These are phyloP conservation scores for Coregonus ussuriensis DNA, from an alignment of 2,797 vertebrate genomes.

Conservation along the genomic window DNA sequence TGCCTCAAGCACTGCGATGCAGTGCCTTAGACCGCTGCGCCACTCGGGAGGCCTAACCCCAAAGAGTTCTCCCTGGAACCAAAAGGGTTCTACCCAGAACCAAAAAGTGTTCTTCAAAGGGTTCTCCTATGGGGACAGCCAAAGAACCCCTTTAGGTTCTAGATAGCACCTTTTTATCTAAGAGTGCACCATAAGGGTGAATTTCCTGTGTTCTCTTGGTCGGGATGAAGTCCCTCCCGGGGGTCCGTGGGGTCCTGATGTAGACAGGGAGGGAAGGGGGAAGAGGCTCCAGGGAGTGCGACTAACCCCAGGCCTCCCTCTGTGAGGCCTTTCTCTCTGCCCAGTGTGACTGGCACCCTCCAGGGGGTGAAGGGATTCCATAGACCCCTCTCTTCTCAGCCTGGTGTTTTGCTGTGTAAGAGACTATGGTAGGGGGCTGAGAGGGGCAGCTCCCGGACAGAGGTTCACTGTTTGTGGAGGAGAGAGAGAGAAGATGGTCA, in stretches of 20 bases:
- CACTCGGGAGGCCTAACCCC: too few relatives aligned
- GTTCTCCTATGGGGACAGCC: too few relatives aligned
- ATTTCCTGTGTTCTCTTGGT: slow-evolving; percentile 52
- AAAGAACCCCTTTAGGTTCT: too few relatives aligned
- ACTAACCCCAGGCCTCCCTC: slow-evolving; percentile 66
- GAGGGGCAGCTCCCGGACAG: slow-evolving; percentile 40
- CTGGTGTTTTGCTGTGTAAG: slow-evolving; percentile 80
- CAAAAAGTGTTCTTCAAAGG: too few relatives aligned
- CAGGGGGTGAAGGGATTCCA: slow-evolving; percentile 73
- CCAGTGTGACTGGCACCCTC: slow-evolving; percentile 80
- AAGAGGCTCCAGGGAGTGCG: slow-evolving; percentile 41
- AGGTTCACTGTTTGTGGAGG: slow-evolving; percentile 33
- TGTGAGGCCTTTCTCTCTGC: slow-evolving; percentile 71
- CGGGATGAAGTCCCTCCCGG: slow-evolving; percentile 61
- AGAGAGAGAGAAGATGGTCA: slow-evolving; percentile 65
- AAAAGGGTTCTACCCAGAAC: too few relatives aligned
- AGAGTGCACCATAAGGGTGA: slow-evolving; percentile 10
- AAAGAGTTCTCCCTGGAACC: too few relatives aligned
- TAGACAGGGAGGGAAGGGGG: slow-evolving; percentile 58
- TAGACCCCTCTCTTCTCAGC: slow-evolving; percentile 74
- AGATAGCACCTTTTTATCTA: background rate
- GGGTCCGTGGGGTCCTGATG: slow-evolving; percentile 62
- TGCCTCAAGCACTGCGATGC: too few relatives aligned
- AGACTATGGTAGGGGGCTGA: slow-evolving; percentile 57
- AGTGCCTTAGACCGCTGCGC: too few relatives aligned